These are phyloP conservation scores for Thalassarche chlororhynchos DNA, from an alignment of 2,113 vertebrate species.

Conservation along the genomic window DNA sequence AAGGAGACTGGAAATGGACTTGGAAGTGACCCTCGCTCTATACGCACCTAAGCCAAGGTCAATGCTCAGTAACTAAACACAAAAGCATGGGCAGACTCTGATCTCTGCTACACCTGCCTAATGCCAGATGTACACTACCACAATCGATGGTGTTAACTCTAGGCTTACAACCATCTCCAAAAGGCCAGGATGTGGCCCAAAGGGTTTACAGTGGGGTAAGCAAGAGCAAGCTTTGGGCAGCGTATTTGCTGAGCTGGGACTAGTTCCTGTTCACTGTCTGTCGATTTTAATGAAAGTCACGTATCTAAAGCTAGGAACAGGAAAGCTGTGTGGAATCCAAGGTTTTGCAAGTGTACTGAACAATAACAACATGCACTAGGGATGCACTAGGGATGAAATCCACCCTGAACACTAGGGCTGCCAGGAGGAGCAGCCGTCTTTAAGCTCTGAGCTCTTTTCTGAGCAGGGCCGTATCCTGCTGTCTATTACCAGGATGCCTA, in stretches of 20 bases:
- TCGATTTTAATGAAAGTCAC: background rate
- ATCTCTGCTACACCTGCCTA: background rate
- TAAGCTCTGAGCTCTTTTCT: background rate
- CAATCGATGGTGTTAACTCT: background rate
- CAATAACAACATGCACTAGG: background rate
- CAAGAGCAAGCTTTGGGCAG: background rate
- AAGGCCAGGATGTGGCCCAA: background rate
- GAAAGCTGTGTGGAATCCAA: background rate
- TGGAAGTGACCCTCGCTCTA: background rate
- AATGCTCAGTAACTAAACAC: background rate
- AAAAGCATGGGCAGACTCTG: background rate
- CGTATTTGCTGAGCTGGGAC: background rate
- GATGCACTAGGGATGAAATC: background rate
- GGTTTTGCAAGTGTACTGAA: background rate
- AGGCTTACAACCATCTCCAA: background rate
- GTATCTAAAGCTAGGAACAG: background rate
- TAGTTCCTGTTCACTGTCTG: background rate
- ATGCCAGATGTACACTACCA: background rate
- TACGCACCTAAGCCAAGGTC: background rate
- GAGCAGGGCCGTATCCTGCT: background rate
- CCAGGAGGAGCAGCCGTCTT: background rate
- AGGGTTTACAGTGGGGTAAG: background rate
- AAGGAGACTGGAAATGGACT: background rate
- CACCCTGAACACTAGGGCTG: background rate
- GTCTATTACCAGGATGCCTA: background rate